Conservation (phyloP, 2,113 vertebrate genomes). For the Naja naja region DNA sequence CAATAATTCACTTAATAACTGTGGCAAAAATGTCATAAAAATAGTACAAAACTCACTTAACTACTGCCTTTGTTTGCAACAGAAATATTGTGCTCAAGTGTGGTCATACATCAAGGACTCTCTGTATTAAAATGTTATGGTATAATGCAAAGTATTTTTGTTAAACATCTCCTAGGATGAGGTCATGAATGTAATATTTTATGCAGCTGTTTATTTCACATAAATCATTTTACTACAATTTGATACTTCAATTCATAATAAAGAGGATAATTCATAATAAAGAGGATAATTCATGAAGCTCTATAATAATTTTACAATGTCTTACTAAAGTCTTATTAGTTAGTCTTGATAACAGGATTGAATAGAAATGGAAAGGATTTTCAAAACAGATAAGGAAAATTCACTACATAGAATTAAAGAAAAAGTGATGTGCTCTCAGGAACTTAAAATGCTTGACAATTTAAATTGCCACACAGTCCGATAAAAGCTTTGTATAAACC, state of each 20-base stretch:
- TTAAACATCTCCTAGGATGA: slow-evolving; percentile 21
- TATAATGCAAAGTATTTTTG: slow-evolving; percentile 41
- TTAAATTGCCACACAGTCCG: slow-evolving; percentile 38
- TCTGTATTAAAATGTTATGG: neutral
- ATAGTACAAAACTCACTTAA: neutral
- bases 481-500: neutral
- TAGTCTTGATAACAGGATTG: slow-evolving; percentile 59
- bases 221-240: slow-evolving; percentile 57
- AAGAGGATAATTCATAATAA: slow-evolving; percentile 37
- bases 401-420: slow-evolving; percentile 36
- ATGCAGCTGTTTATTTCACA: slow-evolving; percentile 52
- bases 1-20: neutral
- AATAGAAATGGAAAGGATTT: slow-evolving; percentile 62
- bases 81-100: neutral
- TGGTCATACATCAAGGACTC: neutral
- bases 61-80: neutral
- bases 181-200: slow-evolving; percentile 36
- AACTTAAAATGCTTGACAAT: slow-evolving; percentile 64
- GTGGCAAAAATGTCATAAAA: neutral
- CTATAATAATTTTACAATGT: slow-evolving; percentile 59
- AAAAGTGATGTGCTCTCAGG: slow-evolving; percentile 51
- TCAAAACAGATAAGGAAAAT: slow-evolving; percentile 66
- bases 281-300: slow-evolving; percentile 42
- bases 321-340: slow-evolving; percentile 52
- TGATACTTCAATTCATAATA: slow-evolving; percentile 49